Base-by-base conservation (phyloP, 1,140 invertebrate genomes). In the Zaprionus vittiger region DNA sequence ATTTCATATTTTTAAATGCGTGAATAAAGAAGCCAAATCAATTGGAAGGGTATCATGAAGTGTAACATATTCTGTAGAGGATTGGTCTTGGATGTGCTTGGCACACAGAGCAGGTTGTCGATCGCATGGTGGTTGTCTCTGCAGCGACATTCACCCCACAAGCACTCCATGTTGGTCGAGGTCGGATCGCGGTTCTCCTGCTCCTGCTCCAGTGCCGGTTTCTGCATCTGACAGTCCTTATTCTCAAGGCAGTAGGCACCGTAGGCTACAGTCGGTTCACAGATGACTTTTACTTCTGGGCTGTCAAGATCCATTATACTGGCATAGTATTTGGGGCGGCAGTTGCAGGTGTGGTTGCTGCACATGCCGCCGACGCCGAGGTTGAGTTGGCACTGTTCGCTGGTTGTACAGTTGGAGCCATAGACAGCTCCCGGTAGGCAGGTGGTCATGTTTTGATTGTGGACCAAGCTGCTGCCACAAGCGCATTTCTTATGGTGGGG, bases 121-220 rank as follows among this genome's bases (percentile, higher is more conserved):
- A 56, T 59, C 31, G 64, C 38, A 15, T 24, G 24, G n/a, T 77
- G 63, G 5, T 44, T 26, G 0, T 26, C 24, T 9, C 59, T 73
- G 64, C 85, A 89, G 4, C 15, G 20, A 44, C 85, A 89, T 24
- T 89, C 85, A 28, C 79, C 79, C 56, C 41, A 77, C 5, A 37
- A 34, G 57, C 85, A 89, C 6, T 60, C 41, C 86, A 89, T 82
- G 5, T 59, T 7, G 31, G 22, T 2, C 26, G 26, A 28, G 2
- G 34, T 34, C 20, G 31, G 14, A 6, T 17, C 17, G n/a, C n/a
- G 20, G 9, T 24, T 17, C 22, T 44, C 12, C 9, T 17, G 37
- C 4, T 37, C 24, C 5, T 15, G 7, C 2, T 24, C 31, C 56
- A 9, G 34, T 1, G 15, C 17, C 56, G 11, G 34, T 22, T 83